phyloP scores from a whole-genome alignment of 2,113 vertebrate genomes.

The Todiramphus saurophagus region DNA sequence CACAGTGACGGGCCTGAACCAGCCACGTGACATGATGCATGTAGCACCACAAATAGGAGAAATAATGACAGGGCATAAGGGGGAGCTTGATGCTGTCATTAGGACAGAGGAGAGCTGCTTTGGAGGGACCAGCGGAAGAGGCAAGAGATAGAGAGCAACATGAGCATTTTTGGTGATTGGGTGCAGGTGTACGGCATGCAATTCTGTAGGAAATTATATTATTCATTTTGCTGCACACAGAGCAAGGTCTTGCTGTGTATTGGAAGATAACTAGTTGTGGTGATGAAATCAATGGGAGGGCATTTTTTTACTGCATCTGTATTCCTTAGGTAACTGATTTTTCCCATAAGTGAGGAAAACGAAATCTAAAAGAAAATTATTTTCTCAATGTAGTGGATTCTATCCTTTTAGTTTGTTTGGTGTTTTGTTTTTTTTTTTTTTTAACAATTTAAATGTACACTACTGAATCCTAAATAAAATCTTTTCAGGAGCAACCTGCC shows the following conservation, averaged over 20 bases:
- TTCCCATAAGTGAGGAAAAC: neutral
- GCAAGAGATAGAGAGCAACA: neutral
- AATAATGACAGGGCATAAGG: accelerated
- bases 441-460: neutral
- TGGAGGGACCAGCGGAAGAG: neutral
- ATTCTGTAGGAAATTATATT: neutral
- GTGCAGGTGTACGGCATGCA: neutral
- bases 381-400: neutral
- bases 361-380: neutral
- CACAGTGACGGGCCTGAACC: neutral
- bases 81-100: neutral
- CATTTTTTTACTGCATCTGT: neutral
- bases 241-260: neutral
- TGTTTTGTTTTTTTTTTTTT: neutral
- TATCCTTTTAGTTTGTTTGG: neutral
- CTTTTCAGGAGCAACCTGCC: neutral
- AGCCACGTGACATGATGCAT: accelerated
- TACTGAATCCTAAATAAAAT: neutral
- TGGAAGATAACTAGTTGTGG: neutral
- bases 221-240: neutral
- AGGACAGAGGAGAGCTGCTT: neutral
- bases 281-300: neutral
- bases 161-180: neutral
- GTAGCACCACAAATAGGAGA: neutral
- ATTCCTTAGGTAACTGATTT: neutral